Base-by-base conservation (phyloP, 2,888 invertebrate genomes). In the Acleris holmiana region DNA sequence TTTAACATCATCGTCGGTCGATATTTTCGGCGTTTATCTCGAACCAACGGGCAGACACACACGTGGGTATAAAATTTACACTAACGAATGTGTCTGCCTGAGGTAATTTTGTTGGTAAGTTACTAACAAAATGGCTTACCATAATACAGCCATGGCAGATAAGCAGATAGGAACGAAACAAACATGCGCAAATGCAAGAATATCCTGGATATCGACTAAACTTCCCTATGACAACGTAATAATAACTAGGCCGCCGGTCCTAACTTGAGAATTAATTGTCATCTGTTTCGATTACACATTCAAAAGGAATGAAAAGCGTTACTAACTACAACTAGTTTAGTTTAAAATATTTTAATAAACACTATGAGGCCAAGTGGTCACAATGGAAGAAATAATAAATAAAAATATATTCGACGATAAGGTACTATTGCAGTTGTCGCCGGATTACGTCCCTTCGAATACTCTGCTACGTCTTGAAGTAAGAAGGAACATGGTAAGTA, bases 301-400 rank as follows among this genome's bases (percentile, higher is more conserved):
- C 35, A 13, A 35, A 13, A 35, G 35, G 4, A 35, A 4, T 35
- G 0, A 35, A 35, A 13, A 13, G 13, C 35, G 35, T 35, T 35
- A 13, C 35, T 29, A 35, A 35, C 35, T 10, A 35, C 13, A 8
- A 35, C 13, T 35, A 0, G 13, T 35, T 35, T 35, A 35, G 4
- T 13, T 13, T 35, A 4, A 23, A 23, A 13, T 29, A 8, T 8
- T 4, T 8, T 13, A 10, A 35, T 8, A 35, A 10, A 35, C 35
- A 35, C 13, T 35, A 35, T 35, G 35, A 35, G 13, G 35, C 13
- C 4, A 2, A 35, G 13, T 13, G 35, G 23, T 25, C n/a, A 66
- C 44, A 59, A 86, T 88, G 86, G 85, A 88, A 69, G 79, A 86
- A 68, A 73, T 88, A 69, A 67, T 86, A 50, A 74, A 73, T 21